Conservation (phyloP, 2,797 vertebrate genomes). For the Ctenochaetus hawaiiensis region DNA sequence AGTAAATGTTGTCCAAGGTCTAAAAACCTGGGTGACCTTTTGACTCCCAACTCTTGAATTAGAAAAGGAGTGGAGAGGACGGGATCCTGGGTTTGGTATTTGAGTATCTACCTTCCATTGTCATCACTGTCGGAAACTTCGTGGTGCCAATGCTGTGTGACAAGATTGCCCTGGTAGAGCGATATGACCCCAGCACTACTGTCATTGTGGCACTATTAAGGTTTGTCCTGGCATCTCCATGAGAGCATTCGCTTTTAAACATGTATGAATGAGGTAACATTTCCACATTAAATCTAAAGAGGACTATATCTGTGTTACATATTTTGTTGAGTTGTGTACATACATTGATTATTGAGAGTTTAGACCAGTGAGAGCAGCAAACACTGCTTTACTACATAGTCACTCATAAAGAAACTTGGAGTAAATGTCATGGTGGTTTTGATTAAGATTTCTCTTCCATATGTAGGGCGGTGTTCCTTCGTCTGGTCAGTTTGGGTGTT, state of each 20-base stretch:
- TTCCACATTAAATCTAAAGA: too few relatives aligned
- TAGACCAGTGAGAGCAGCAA: not conserved
- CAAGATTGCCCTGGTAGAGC: conserved; percentile 85
- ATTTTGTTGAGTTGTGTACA: too few relatives aligned
- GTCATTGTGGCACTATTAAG: conserved; percentile 88
- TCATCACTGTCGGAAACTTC: conserved; percentile 89
- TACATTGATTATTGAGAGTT: not conserved
- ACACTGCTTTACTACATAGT: not conserved
- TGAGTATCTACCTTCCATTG: conserved; percentile 90
- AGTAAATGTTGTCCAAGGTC: not conserved
- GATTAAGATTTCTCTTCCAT: conserved; percentile 8
- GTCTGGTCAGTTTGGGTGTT: conserved; percentile 86
- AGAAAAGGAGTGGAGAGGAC: conserved; percentile 31
- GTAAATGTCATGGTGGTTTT: not conserved
- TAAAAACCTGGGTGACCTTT: conserved; percentile 5
- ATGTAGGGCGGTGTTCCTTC: conserved; percentile 88
- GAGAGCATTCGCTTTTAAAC: not conserved
- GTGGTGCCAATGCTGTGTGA: conserved; percentile 88
- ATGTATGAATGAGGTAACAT: too few relatives aligned
- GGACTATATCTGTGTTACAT: too few relatives aligned
- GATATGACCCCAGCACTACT: conserved; percentile 85
- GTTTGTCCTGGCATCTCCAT: conserved; percentile 71
- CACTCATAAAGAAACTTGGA: too few relatives aligned
- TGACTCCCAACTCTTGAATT: conserved; percentile 17
- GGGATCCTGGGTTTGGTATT: conserved; percentile 81